A percentile compares a stretch with the other conserved stretches of the same genome.
Evolutionary conservation across 2,113 vertebrate genomes (phyloP).

Genomic region (Microtus pennsylvanicus): DNA sequence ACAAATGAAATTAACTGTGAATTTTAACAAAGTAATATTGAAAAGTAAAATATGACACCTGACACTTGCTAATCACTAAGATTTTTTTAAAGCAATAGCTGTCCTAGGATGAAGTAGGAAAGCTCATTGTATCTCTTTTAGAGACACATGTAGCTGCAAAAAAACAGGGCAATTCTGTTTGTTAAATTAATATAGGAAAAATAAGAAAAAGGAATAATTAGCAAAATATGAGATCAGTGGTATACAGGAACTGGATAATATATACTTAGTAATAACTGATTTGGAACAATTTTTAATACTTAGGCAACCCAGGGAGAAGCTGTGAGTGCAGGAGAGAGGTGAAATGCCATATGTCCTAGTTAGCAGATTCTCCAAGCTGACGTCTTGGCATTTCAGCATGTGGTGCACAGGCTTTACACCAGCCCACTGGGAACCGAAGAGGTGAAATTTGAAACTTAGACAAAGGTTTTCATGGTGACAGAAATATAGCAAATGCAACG

Average conservation of each 20-base stretch:
- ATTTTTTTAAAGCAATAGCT: background rate
- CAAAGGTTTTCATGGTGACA: constrained; percentile 55
- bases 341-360: constrained; percentile 33
- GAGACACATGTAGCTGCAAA: background rate
- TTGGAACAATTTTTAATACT: background rate
- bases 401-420: background rate
- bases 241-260: background rate
- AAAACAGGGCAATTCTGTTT: background rate
- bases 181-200: background rate
- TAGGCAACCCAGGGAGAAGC: background rate
- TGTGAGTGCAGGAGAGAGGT: background rate
- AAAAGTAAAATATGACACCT: background rate
- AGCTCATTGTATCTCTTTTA: background rate
- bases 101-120: background rate
- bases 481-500: constrained; percentile 52
- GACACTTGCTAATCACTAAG: background rate
- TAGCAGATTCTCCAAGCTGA: background rate
- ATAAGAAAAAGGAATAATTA: accelerated
- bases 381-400: constrained; percentile 27
- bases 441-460: constrained; percentile 22
- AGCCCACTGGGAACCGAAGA: constrained; percentile 50
- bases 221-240: background rate
- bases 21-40: background rate
- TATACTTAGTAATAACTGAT: background rate
- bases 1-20: background rate